Evolutionary conservation across 1,140 invertebrate genomes (phyloP).

Genomic region (Caenorhabditis briggsae): DNA sequence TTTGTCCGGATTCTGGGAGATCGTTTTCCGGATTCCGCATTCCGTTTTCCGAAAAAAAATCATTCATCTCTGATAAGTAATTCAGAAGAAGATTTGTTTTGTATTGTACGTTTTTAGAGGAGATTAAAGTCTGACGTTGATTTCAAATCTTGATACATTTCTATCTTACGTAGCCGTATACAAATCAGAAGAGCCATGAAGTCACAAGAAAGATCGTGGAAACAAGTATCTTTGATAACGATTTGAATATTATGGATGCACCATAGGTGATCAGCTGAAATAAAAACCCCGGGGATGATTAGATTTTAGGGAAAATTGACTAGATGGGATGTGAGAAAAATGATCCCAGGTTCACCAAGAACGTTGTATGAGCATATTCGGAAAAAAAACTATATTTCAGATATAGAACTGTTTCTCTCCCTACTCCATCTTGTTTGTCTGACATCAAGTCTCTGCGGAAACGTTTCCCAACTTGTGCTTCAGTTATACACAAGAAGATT

Average conservation of each 20-base stretch:
- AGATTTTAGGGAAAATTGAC: background rate
- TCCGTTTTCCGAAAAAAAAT: no score
- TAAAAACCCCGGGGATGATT: no score
- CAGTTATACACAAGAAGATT: slow-evolving; percentile 34
- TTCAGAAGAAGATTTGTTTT: no score
- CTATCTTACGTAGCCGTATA: background rate
- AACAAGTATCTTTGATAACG: background rate
- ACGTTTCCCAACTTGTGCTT: slow-evolving; percentile 14
- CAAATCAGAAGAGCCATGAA: background rate
- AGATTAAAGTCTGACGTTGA: no score
- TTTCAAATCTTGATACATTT: no score
- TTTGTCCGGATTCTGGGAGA: no score
- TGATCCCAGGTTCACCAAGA: background rate
- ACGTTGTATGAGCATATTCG: background rate
- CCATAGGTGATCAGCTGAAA: no score
- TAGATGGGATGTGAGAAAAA: background rate
- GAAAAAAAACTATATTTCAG: slow-evolving; percentile 15
- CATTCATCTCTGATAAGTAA: no score
- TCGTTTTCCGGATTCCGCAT: no score
- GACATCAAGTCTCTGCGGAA: slow-evolving; percentile 16
- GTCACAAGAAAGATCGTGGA: background rate
- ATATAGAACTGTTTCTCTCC: slow-evolving; percentile 16
- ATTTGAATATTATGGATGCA: background rate
- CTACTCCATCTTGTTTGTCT: slow-evolving; percentile 9
- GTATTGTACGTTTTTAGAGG: no score